Base-by-base conservation (phyloP, 2,888 invertebrate genomes). In the Apotomis betuletana region DNA sequence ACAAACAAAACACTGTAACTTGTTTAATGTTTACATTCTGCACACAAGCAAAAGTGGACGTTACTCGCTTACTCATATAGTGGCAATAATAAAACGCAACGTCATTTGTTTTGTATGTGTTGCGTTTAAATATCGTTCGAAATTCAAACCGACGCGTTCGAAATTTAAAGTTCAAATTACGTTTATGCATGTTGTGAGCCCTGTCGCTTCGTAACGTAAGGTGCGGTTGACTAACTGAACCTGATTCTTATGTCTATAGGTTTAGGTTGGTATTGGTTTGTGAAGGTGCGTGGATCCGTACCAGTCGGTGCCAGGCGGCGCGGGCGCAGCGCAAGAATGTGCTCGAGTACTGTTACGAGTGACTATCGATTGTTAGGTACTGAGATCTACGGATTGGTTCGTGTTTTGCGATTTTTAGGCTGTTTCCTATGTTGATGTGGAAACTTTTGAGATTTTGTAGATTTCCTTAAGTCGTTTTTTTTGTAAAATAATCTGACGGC, bases 231-330 rank as follows among this genome's bases (percentile, higher is more conserved):
- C 69, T 75, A 73, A 74, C 27, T 54, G 67, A 67, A 81, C 76
- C 81, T 78, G 77, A 61, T 52, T 76, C 80, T 77, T 77, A 84
- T 78, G 76, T 3, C 12, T 1, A 10, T 41, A 27, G 5, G 1
- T 62, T 83, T 86, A 75, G 77, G 81, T 82, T 67, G 72, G 68
- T 72, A 83, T 82, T 83, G 49, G 69, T 62, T 67, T 75, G 67
- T 64, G 63, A 67, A 65, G 68, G 38, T 44, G 77, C 76, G 75
- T 75, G 67, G 70, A 75, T 75, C 80, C 83, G 91, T 91, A 87
- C 90, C 90, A 88, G 80, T 77, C 85, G 76, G 91, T 91, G 84
- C 90, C 91, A 87, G 89, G 87, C 88, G 81, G 60, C 83, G 83
- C 80, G 79, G 81, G 55, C 83, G 83, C 80, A 81, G 55, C 83